Conservation (phyloP, 2,113 vertebrate species). For the Oriolus oriolus region DNA sequence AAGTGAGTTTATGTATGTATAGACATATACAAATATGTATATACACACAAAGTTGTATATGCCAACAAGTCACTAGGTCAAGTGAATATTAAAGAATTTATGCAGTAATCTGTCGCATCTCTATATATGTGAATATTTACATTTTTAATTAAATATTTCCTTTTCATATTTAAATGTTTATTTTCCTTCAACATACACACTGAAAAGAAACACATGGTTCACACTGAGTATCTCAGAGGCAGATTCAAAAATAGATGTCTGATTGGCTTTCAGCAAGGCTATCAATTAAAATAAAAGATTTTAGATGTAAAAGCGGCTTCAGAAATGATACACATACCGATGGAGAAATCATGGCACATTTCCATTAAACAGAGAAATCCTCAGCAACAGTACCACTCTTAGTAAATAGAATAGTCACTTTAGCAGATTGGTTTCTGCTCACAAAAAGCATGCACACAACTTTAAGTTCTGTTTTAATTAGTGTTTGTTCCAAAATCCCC, state of each 20-base stretch:
- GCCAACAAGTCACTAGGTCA: conserved; percentile 13
- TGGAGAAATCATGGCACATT: conserved; percentile 82
- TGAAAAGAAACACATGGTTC: conserved; percentile 71
- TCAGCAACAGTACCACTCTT: conserved; percentile 74
- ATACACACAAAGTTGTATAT: conserved; percentile 15
- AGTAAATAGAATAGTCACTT: conserved; percentile 74
- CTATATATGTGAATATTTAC: neutral
- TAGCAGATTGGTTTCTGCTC: conserved; percentile 82
- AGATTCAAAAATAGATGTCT: conserved; percentile 70
- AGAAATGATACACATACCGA: conserved; percentile 81
- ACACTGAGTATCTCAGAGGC: conserved; percentile 65
- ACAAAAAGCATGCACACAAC: conserved; percentile 95
- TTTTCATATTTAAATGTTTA: conserved; percentile 58
- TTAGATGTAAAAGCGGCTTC: conserved; percentile 72
- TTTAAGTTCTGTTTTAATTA: conserved; percentile 84
- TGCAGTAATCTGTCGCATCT: conserved; percentile 6
- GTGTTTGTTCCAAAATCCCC: conserved; percentile 85
- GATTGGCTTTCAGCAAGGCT: conserved; percentile 92
- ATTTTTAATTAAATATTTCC: conserved; percentile 50
- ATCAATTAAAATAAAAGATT: conserved; percentile 76
- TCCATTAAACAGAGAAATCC: conserved; percentile 78
- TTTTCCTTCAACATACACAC: conserved; percentile 59
- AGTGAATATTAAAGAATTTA: conserved; percentile 40
- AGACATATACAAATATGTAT: conserved; percentile 16
- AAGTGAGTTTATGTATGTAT: neutral